Base-by-base conservation (phyloP, 2,888 invertebrate species). In the Eristalis arbustorum region DNA sequence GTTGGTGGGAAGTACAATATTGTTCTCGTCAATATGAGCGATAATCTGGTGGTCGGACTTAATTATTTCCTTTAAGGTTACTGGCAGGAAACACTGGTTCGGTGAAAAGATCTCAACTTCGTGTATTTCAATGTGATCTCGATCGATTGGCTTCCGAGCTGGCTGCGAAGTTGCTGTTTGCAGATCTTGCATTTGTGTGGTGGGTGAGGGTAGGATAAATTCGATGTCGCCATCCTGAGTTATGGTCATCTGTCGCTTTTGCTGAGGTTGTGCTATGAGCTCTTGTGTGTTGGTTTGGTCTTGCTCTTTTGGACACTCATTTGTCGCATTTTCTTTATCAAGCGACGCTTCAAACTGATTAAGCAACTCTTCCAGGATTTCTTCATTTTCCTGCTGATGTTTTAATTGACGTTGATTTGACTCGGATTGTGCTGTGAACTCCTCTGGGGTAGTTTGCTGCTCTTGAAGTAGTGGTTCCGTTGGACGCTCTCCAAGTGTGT, bases 11-110 rank as follows among this genome's bases (percentile, higher is more conserved):
- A 93, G 85, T 14, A 93, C 89, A 37, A 93, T 89, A 88, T 93
- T 93, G 83, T 93, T 93, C 3, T 92, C 91, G 88, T 93, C 93
- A 73, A 93, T 92, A 61, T 93, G 93, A 0, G 93, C 93, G 3
- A 93, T 91, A 74, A 93, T 91, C 88, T 93, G 93, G 79, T 92
- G 93, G 88, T 93, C 93, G 0, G 92, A 91, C n/a, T n/a, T n/a
- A n/a, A 78, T 91, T 92, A 61, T 91, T 91, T 93, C 92, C 8
- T 92, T 92, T 59, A 93, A 92, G 2, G 92, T 92, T 14, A 93
- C 92, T 10, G 93, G 93, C 80, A 93, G 89, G 63, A 90, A 92
- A 72, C 93, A 93, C 88, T 93, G 93, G 88, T 90, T 92, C 4
- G 90, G 91, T 5, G 90, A 92, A 10, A 90, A 89, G 89, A 91